Base-by-base conservation (phyloP, 2,113 vertebrate genomes). In the Peromyscus leucopus region DNA sequence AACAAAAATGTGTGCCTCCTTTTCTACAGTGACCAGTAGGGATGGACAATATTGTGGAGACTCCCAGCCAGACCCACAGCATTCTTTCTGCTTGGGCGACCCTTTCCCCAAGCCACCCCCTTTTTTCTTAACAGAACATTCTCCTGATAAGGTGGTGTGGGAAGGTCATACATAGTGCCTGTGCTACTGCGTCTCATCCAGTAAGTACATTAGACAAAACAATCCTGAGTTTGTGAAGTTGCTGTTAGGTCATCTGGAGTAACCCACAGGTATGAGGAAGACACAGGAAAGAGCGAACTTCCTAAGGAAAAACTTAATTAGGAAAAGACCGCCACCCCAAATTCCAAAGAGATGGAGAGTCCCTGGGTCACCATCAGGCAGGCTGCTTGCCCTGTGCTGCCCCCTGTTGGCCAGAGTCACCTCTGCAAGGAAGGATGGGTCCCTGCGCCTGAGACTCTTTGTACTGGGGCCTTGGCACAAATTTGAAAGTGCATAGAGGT, bases 341-440 rank as follows among this genome's bases (percentile, higher is more conserved):
- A 21, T 36, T 59, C 39, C 61, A 63, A 31, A 83, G 63, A 10
- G 10, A 65, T 28, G 15, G 15, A 19, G 21, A 21, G 3, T 8
- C 48, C 33, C 36, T 16, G 11, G 1, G 22, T 48, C 48, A 39
- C 3, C 0, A 46, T 31, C 7, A 0, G 11, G 2, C 16, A 55
- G 80, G 16, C 48, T 17, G 78, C 36, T 17, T 59, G 92, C 74
- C 1, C 3, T 11, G 91, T 85, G 94, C 94, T 97, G 97, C 93
- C 95, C 96, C 67, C 96, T 95, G 42, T 63, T 22, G 65, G 65
- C 57, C 82, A 82, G 80, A 39, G 55, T 19, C 7, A 28, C 42
- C 0, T 36, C 71, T 83, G 83, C 55, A 63, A 57, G 17, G 39
- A 46, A 57, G 15, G 36, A 72, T 72, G 86, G 65, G 46, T 48